Evolutionary conservation across 2,113 vertebrate genomes (phyloP), one percentile per base, ranked within the genome.

Genomic region (Gnathonemus longibarbis): DNA sequence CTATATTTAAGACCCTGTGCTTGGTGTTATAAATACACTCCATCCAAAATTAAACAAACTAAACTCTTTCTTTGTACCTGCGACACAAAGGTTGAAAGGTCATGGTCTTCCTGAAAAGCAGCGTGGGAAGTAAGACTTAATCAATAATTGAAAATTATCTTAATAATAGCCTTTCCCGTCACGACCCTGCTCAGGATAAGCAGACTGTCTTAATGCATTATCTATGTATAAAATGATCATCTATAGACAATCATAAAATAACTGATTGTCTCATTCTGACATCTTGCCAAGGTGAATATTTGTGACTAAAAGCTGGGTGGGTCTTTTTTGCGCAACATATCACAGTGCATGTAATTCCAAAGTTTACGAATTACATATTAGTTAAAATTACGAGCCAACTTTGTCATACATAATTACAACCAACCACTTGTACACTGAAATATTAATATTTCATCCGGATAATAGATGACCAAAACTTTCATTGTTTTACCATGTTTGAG

Each of bases 1-100:
- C 89, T 66, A 10, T 88, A 77, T 87, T 90, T 88, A 87, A 90
- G 50, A 84, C 49, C 56, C 87, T 24, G 87, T 24, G 35, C 56
- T 42, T 35, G 49, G n/a, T n/a, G 17, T 88, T 31, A 42, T 45
- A 45, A 88, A 62, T 42, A 62, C 39, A 58, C 35, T 88, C 13
- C 31, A 58, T 27, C 74, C 74, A 42, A 80, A 80, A 80, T 35
- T 42, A 80, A 80, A 80, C 74, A 80, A 42, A 35, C 17, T 42
- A 80, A 42, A 80, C 74, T 80, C 35, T 80, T 80, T 80, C 62
- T 19, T 80, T 39, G 74, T 80, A 80, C 45, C 45, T 49, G 45
- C 3, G 0, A 8, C 42, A 9, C 21, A 86, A 86, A 86, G 46
- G 84, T 27, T 46, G 8, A 86, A 21, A 31, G 45, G 45, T 31